Base-by-base conservation (phyloP, 1,140 invertebrate species). In the Spodoptera frugiperda region DNA sequence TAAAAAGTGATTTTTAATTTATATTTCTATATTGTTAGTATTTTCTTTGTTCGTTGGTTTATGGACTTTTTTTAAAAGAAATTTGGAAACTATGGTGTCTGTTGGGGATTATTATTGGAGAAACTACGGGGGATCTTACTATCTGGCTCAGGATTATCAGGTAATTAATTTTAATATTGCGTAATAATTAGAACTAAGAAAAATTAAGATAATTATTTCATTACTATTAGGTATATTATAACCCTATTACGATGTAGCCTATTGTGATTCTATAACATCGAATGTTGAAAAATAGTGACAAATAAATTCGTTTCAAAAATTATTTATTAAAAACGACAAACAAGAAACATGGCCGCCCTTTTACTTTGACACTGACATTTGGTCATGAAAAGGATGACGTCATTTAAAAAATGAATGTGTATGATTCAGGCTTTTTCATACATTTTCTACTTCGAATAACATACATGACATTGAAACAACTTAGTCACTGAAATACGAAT, bases 61-160 rank as follows among this genome's bases (percentile, higher is more conserved):
- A 39, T 4, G 33, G 14, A 21, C 17, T 15, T 59, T 39, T 61
- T 39, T 39, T 39, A 39, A 61, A 19, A 2, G n/a, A 48, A 15
- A 48, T 10, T 33, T 68, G 10, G 30, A 5, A 68, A 73, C 1
- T 8, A 73, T 73, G 70, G 70, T 73, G 70, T 59, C 70, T 25
- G 8, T 44, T 15, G 44, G 70, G 70, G 70, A 59, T 49, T 59
- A 59, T 0, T 59, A 59, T 4, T 57, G 33, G 70, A 33, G 70
- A 9, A 46, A 15, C 19, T 59, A 48, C 53, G 39, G 33, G 39
- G 71, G 55, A 61, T 17, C 44, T n/a, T 59, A 59, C 21, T 73
- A 11, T 73, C 12, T 57, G 55, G 71, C 54, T 30, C 21, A 61
- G 25, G 12, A 72, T 9, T 46, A 72, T 72, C 71, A 73, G 71